These are phyloP conservation scores for Myrmophylax atrothorax DNA, from an alignment of 2,113 vertebrate genomes.

Conservation along the genomic window DNA sequence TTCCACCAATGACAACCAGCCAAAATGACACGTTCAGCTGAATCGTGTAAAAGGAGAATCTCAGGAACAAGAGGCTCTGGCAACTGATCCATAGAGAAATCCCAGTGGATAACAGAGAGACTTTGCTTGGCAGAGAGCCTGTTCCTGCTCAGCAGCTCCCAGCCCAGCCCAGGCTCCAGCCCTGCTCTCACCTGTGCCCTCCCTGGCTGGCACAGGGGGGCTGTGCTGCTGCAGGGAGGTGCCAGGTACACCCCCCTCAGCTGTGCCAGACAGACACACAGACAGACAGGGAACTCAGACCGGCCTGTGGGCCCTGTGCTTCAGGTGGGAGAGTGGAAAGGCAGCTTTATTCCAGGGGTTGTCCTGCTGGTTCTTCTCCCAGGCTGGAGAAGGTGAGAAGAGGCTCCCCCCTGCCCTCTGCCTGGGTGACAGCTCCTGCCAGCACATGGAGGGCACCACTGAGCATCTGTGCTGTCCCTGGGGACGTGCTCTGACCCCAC, in stretches of 20 bases:
- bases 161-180: fast-evolving
- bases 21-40: conserved; percentile 1
- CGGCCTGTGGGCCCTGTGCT: neutral
- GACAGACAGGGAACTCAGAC: fast-evolving
- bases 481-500: neutral
- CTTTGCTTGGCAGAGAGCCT: neutral
- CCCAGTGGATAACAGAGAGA: neutral
- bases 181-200: neutral
- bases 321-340: neutral
- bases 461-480: neutral
- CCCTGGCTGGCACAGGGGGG: neutral
- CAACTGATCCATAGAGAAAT: neutral
- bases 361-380: neutral
- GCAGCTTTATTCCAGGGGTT: neutral
- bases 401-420: neutral
- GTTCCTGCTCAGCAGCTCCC: neutral
- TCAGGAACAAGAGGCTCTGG: conserved; percentile 5
- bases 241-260: fast-evolving
- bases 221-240: neutral
- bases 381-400: neutral
- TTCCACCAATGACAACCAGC: neutral
- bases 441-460: fast-evolving
- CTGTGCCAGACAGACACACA: neutral
- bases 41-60: conserved; percentile 33
- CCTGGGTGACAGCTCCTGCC: neutral